A percentile compares a stretch with the other conserved stretches of the same genome.
Evolutionary conservation across 2,888 invertebrate species (phyloP).

Genomic region (Bibio marci): DNA sequence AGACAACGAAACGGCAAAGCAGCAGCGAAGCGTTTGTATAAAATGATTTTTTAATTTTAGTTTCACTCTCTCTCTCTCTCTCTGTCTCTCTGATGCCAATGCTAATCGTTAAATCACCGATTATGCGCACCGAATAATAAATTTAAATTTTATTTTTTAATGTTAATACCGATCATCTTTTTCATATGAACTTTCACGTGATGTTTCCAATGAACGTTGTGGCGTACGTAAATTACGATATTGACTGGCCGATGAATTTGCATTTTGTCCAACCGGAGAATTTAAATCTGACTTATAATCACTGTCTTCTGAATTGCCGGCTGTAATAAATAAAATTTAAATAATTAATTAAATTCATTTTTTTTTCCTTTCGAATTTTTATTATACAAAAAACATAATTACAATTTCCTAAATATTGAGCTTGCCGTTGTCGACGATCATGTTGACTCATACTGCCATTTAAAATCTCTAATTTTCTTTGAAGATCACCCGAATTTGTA

Average conservation of each 20-base stretch:
- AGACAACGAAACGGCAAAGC: too few species aligned
- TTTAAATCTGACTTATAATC: conserved; percentile 95
- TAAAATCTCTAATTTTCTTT: conserved; percentile 76
- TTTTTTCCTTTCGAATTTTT: background rate
- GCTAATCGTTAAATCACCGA: too few species aligned
- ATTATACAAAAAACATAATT: too few species aligned
- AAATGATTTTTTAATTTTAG: too few species aligned
- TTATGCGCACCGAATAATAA: too few species aligned
- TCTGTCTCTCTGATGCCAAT: too few species aligned
- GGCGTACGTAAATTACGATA: conserved; percentile 21
- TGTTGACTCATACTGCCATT: conserved; percentile 75
- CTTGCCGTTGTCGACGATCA: conserved; percentile 59
- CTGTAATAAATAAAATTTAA: conserved; percentile 26
- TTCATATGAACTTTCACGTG: conserved; percentile 69
- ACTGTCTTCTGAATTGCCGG: conserved; percentile 90
- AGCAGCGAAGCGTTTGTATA: too few species aligned
- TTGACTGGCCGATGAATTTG: conserved; percentile 85
- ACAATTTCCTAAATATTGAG: conserved; percentile 71
- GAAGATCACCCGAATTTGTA: conserved; percentile 54
- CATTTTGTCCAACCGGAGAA: conserved; percentile 71
- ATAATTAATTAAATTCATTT: background rate
- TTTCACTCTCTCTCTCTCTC: too few species aligned
- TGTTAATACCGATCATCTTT: conserved; percentile 54
- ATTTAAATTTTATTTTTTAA: too few species aligned
- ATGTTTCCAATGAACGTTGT: conserved; percentile 55